Conservation (phyloP, 2,797 vertebrate species). For the Tarsius wallacei region DNA sequence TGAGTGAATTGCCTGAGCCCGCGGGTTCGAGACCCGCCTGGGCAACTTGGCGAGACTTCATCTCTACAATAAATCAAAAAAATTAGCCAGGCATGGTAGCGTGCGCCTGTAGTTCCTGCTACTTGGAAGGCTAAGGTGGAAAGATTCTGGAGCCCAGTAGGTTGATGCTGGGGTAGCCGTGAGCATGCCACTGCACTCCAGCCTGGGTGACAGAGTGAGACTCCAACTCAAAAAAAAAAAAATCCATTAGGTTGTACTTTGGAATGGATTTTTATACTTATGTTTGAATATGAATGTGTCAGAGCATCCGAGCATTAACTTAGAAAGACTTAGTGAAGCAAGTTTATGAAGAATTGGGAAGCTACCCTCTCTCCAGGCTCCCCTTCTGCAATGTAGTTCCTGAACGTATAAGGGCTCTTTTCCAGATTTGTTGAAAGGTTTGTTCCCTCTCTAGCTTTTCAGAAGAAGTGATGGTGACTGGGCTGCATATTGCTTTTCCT, state of each 20-base stretch:
- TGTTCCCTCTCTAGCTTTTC: neutral
- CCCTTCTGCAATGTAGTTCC: neutral
- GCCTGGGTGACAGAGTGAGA: no score
- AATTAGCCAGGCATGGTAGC: no score
- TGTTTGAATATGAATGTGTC: neutral
- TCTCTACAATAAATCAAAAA: no score
- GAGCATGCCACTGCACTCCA: no score
- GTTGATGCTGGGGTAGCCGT: no score
- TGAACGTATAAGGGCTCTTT: neutral
- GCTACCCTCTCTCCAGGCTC: neutral
- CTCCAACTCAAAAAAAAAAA: neutral
- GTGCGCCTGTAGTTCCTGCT: no score
- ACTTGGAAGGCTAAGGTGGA: no score
- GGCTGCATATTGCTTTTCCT: neutral
- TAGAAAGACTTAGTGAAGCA: slow-evolving; percentile 11
- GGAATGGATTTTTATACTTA: neutral
- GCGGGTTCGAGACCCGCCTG: no score
- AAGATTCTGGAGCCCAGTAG: no score
- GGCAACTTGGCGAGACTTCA: no score
- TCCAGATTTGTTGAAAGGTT: neutral
- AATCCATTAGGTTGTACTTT: neutral
- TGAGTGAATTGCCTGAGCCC: no score
- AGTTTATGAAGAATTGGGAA: neutral
- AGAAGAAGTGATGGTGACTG: neutral
- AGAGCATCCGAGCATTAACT: neutral